Conservation (phyloP, 2,113 vertebrate genomes). For the Egretta garzetta region DNA sequence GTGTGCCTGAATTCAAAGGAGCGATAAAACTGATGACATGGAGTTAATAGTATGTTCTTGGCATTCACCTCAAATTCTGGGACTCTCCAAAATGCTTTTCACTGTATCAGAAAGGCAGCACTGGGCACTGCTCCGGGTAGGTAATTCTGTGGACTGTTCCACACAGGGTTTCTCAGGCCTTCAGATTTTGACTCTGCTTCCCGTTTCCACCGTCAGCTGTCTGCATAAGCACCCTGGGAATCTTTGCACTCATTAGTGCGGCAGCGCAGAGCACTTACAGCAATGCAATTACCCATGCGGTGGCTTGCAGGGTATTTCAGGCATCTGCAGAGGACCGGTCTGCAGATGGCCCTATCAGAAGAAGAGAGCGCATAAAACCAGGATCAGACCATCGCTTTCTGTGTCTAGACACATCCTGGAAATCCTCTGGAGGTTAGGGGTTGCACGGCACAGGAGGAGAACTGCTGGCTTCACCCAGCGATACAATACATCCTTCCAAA, state of each 20-base stretch:
- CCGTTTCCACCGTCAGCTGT: neutral
- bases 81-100: neutral
- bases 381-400: neutral
- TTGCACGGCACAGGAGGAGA: neutral
- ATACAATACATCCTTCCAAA: neutral
- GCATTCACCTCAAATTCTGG: neutral
- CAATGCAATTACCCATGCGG: neutral
- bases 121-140: neutral
- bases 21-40: neutral
- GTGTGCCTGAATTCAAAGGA: neutral
- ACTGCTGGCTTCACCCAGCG: neutral
- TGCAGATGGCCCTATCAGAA: neutral
- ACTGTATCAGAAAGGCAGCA: neutral
- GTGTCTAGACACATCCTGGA: neutral
- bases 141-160: neutral
- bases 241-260: neutral
- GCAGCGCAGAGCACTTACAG: neutral
- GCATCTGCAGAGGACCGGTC: neutral
- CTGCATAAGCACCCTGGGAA: neutral
- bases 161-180: neutral
- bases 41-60: neutral
- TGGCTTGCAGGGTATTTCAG: neutral
- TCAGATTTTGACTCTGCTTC: neutral
- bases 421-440: neutral
- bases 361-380: neutral